These are phyloP conservation scores for Bruchidius siliquastri DNA, from an alignment of 2,888 invertebrate genomes.

Conservation along the genomic window DNA sequence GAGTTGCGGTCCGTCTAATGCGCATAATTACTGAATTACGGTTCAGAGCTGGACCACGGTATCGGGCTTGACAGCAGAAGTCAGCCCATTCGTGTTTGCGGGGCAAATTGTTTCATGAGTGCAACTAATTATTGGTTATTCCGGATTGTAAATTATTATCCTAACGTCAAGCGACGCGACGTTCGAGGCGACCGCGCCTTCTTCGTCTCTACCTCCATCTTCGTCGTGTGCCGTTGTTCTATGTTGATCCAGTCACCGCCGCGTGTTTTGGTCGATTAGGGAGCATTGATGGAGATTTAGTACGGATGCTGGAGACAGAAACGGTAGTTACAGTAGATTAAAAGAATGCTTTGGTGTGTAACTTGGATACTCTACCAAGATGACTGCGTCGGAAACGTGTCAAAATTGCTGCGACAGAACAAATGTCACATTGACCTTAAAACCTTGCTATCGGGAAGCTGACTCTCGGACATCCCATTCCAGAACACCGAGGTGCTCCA, in stretches of 20 bases:
- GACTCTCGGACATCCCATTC: too few relatives aligned
- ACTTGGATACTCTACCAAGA: too few relatives aligned
- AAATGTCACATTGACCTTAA: too few relatives aligned
- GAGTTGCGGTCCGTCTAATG: background rate
- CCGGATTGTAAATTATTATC: background rate
- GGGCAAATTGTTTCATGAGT: background rate
- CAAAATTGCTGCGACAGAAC: too few relatives aligned
- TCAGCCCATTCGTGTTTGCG: background rate
- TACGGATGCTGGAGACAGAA: too few relatives aligned
- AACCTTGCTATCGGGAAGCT: too few relatives aligned
- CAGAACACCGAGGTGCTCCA: too few relatives aligned
- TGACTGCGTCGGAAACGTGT: too few relatives aligned
- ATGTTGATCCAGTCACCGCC: background rate
- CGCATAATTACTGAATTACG: background rate
- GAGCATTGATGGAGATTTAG: background rate
- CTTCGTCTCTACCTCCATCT: background rate
- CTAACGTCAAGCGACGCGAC: background rate
- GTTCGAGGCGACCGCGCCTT: background rate
- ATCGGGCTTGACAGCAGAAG: background rate
- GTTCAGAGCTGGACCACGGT: background rate
- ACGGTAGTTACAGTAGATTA: too few relatives aligned
- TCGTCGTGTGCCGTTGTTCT: background rate
- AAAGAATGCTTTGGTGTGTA: too few relatives aligned
- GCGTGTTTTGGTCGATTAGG: background rate
- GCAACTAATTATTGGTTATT: background rate